Conservation (phyloP, 1,140 invertebrate genomes). For the Brachionus paranguensis region DNA sequence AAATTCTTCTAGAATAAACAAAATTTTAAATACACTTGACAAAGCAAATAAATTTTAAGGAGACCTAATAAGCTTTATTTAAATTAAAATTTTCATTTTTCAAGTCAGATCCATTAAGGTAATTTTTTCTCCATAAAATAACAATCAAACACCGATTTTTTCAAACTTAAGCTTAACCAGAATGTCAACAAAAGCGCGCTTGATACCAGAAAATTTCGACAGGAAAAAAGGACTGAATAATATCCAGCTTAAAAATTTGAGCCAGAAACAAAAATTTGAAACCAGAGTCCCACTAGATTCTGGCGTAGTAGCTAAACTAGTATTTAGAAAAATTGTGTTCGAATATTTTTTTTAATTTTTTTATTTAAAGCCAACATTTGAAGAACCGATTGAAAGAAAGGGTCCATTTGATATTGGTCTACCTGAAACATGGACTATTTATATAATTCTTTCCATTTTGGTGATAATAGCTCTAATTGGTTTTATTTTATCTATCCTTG, state of each 20-base stretch:
- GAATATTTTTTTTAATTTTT: neutral
- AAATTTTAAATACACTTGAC: neutral
- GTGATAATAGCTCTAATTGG: neutral
- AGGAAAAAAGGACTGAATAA: neutral
- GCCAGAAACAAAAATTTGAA: neutral
- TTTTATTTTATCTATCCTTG: neutral
- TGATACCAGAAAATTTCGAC: conserved; percentile 8
- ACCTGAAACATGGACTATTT: neutral
- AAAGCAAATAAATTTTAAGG: neutral
- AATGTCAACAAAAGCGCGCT: neutral
- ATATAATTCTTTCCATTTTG: conserved; percentile 18
- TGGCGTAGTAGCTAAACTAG: conserved; percentile 1
- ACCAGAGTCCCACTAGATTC: conserved; percentile 6
- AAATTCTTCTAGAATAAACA: neutral
- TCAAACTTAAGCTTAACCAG: neutral
- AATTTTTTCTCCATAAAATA: neutral
- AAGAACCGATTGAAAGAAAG: neutral
- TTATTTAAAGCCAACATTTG: conserved; percentile 31
- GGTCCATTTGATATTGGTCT: conserved; percentile 37
- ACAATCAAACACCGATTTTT: neutral
- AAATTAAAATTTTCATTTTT: neutral
- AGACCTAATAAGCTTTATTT: neutral
- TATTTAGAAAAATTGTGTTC: neutral
- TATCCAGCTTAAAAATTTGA: neutral
- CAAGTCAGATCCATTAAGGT: neutral